phyloP scores from a whole-genome alignment of 2,113 vertebrate genomes.

The Oncorhynchus tshawytscha region DNA sequence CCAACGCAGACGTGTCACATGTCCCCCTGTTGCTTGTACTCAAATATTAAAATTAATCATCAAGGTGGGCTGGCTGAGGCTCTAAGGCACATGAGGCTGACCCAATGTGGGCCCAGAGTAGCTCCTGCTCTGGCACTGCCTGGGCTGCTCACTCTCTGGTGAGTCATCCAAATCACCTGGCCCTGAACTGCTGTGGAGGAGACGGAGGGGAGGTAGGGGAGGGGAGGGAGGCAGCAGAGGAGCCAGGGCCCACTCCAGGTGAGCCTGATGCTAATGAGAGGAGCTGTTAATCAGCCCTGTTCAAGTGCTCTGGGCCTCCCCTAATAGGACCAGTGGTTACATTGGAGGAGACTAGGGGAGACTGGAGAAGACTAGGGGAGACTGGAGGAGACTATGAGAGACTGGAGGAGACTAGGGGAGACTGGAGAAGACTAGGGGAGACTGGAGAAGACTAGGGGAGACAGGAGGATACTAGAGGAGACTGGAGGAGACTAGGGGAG shows the following conservation, averaged over 20 bases:
- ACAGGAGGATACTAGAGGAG: no score
- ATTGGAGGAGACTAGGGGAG: no score
- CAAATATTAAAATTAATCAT: background rate
- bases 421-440: no score
- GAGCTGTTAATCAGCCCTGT: slow-evolving; percentile 3
- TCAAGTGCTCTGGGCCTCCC: background rate
- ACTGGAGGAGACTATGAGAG: no score
- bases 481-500: no score
- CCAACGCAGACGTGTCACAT: background rate
- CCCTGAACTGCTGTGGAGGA: background rate
- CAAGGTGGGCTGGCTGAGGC: background rate
- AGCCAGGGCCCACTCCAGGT: background rate
- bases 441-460: accelerated
- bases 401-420: no score
- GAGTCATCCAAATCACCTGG: background rate
- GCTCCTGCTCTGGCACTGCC: background rate
- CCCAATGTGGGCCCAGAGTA: background rate
- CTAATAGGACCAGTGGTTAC: background rate
- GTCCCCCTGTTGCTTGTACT: background rate
- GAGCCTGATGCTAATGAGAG: background rate
- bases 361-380: no score
- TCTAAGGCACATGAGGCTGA: no score
- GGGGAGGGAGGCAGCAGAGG: background rate
- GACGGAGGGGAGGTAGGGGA: background rate
- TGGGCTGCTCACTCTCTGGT: background rate